Evolutionary conservation across 2,888 invertebrate genomes (phyloP).

Genomic region (Oeneis ivallda): DNA sequence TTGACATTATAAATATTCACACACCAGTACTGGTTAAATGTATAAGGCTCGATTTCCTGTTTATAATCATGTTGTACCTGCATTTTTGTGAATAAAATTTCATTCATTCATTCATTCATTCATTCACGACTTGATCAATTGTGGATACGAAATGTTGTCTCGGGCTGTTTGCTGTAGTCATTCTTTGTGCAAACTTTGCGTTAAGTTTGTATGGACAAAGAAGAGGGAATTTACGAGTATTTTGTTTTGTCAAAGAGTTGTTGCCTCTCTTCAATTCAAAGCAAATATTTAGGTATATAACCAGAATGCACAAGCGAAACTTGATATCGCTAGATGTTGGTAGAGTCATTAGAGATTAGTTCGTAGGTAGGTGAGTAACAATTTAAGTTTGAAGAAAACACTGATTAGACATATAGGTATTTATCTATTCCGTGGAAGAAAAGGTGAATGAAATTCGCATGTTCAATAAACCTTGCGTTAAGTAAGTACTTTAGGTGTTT

Average conservation of each 20-base stretch:
- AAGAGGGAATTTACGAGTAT: too few species aligned
- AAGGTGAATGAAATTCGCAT: too few species aligned
- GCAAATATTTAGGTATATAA: background rate
- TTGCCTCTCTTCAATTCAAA: background rate
- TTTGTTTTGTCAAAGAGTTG: background rate
- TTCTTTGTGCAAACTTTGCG: conserved; percentile 9
- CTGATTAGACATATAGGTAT: too few species aligned
- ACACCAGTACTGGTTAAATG: too few species aligned
- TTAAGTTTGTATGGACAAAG: background rate
- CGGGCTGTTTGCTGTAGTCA: background rate
- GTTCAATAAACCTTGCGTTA: background rate
- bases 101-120: too few species aligned
- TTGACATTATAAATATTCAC: too few species aligned
- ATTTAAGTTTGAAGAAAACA: too few species aligned
- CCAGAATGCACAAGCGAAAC: background rate
- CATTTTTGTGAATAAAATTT: too few species aligned
- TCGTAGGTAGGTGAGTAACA: too few species aligned
- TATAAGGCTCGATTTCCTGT: too few species aligned
- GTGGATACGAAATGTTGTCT: background rate
- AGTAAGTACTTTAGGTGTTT: background rate
- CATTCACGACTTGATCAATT: conserved; percentile 1
- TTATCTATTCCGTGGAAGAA: too few species aligned
- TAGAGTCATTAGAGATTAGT: background rate
- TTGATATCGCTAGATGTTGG: background rate
- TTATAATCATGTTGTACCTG: too few species aligned